phyloP scores from a whole-genome alignment of 1,140 invertebrate species.

The Rhizoglyphus robini region DNA sequence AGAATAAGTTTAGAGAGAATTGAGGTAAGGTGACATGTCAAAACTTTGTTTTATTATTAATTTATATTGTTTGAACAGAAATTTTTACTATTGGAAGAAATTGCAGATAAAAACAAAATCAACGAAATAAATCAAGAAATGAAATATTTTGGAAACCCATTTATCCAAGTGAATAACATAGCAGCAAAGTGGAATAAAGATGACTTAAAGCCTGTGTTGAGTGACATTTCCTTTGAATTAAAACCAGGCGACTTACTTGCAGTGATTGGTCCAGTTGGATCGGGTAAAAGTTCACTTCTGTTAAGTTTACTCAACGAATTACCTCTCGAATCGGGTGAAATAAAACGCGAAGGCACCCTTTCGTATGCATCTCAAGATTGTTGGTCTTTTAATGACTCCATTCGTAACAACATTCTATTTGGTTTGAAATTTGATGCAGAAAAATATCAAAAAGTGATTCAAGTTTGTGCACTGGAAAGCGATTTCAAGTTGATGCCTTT shows the following conservation, averaged over 20 bases:
- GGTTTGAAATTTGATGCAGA: slow-evolving; percentile 19
- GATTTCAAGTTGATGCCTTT: slow-evolving; percentile 33
- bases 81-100: too few relatives aligned
- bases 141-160: too few relatives aligned
- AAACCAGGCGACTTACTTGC: slow-evolving; percentile 16
- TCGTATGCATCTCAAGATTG: slow-evolving; percentile 58
- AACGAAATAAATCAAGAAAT: too few relatives aligned
- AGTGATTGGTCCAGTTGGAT: slow-evolving; percentile 16
- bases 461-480: slow-evolving; percentile 36
- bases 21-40: too few relatives aligned
- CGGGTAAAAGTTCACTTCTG: slow-evolving; percentile 12
- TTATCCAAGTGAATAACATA: too few relatives aligned
- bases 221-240: slow-evolving; percentile 11
- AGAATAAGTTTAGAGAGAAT: slow-evolving; percentile 1
- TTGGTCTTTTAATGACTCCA: slow-evolving; percentile 25
- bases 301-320: slow-evolving; percentile 30
- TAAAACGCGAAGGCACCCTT: slow-evolving; percentile 56
- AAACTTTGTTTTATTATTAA: too few relatives aligned
- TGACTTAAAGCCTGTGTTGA: not conserved
- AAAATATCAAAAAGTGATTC: slow-evolving; percentile 28
- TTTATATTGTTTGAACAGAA: too few relatives aligned
- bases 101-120: too few relatives aligned
- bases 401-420: slow-evolving; percentile 24
- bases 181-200: too few relatives aligned
- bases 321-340: slow-evolving; percentile 39